Conservation (phyloP, 2,888 invertebrate species). For the Cephus pygmeus region DNA sequence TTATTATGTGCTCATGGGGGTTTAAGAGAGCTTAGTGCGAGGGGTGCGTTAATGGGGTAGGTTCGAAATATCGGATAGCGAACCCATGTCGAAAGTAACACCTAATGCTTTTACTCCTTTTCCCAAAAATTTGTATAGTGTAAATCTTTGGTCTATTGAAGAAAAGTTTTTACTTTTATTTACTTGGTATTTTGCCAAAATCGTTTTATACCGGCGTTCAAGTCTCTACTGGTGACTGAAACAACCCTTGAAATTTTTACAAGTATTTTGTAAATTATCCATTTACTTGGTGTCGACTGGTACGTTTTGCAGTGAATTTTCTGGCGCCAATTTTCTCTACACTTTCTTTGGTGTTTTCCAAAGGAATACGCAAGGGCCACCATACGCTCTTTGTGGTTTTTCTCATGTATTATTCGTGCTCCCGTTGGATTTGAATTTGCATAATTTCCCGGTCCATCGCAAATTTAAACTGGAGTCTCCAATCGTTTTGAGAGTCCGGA, state of each 20-base stretch:
- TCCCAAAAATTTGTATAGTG: background rate
- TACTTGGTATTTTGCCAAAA: background rate
- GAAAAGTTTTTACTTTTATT: background rate
- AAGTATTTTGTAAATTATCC: background rate
- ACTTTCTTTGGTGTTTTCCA: background rate
- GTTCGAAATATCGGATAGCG: slow-evolving; percentile 27
- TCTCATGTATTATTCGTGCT: slow-evolving; percentile 35
- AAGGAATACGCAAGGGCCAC: background rate
- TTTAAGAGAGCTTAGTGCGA: slow-evolving; percentile 52
- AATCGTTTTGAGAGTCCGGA: background rate
- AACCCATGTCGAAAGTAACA: slow-evolving; percentile 37
- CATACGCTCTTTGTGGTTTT: slow-evolving; percentile 21
- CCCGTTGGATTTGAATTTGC: slow-evolving; percentile 33
- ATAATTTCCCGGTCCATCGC: slow-evolving; percentile 36
- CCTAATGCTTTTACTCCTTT: slow-evolving; percentile 20
- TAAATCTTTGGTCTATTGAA: background rate
- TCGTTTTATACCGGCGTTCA: background rate
- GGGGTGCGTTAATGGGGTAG: slow-evolving; percentile 49
- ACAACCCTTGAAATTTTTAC: background rate
- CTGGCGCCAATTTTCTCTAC: background rate
- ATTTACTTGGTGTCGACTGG: background rate
- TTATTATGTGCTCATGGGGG: slow-evolving; percentile 59
- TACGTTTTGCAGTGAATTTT: background rate
- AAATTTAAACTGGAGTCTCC: slow-evolving; percentile 29
- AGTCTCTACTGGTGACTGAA: background rate